Percentiles rank a stretch among this genome's conserved stretches.
These are phyloP conservation scores for Mionectes macconnelli DNA, from an alignment of 2,113 vertebrate species.

Conservation along the genomic window DNA sequence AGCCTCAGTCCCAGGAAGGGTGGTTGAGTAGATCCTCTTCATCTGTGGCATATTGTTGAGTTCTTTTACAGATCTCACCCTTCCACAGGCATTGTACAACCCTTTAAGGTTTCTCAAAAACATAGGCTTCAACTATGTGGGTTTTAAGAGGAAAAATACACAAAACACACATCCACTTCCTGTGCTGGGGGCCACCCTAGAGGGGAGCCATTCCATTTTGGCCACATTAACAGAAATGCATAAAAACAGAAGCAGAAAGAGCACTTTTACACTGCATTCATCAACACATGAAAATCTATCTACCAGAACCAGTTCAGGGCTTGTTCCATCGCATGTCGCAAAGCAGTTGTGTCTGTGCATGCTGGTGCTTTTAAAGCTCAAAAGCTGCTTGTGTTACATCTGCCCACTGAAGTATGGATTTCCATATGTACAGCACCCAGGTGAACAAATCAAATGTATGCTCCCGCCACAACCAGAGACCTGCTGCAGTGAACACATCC, in stretches of 20 bases:
- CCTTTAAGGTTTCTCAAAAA: background rate
- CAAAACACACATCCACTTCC: background rate
- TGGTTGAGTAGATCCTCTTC: background rate
- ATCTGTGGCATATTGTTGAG: background rate
- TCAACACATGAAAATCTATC: background rate
- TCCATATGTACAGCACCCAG: background rate
- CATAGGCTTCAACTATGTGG: background rate
- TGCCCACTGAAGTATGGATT: background rate
- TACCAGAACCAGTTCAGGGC: background rate
- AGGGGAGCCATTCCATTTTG: background rate
- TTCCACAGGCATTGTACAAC: background rate
- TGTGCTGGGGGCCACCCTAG: background rate
- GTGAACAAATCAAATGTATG: background rate
- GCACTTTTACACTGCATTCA: background rate
- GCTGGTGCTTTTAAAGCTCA: conserved; percentile 21
- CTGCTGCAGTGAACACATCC: background rate
- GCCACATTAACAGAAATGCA: background rate
- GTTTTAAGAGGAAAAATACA: background rate
- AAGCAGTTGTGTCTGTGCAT: background rate
- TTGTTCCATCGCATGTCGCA: background rate
- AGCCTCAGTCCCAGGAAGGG: background rate
- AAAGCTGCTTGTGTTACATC: background rate
- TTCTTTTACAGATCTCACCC: background rate
- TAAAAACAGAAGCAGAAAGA: background rate
- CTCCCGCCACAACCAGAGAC: background rate